Conservation (phyloP, 2,888 invertebrate species). For the Philopedon plagiatum region DNA sequence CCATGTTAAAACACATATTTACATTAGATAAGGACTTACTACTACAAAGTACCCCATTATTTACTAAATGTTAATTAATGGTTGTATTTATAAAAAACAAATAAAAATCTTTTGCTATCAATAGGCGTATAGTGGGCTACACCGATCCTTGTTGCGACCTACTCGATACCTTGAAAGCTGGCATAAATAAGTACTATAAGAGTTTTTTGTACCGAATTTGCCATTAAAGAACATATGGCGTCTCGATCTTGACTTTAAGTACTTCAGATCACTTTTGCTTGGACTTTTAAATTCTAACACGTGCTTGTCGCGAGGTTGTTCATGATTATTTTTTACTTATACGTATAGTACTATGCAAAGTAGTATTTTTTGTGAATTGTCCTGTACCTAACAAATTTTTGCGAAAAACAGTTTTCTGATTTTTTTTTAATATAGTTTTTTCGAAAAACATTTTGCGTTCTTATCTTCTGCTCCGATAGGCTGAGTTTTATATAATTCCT, state of each 20-base stretch:
- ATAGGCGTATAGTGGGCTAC: constrained; percentile 57
- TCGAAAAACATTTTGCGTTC: too few species aligned
- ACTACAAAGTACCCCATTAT: neutral
- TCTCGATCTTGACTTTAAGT: constrained; percentile 29
- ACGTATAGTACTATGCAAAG: too few species aligned
- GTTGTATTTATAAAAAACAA: constrained; percentile 29
- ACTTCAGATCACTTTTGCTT: neutral
- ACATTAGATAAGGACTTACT: neutral
- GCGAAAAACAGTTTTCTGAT: too few species aligned
- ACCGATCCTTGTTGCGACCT: constrained; percentile 59
- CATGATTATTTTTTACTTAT: too few species aligned
- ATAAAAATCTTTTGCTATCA: constrained; percentile 54
- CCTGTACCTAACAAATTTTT: too few species aligned
- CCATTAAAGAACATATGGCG: constrained; percentile 44
- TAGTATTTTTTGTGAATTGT: too few species aligned
- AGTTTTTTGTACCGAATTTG: constrained; percentile 40
- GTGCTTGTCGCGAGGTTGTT: too few species aligned
- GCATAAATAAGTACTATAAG: constrained; percentile 33
- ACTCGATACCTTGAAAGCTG: constrained; percentile 58
- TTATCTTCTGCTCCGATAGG: too few species aligned
- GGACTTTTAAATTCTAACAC: neutral
- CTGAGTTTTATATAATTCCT: too few species aligned
- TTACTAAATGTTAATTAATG: constrained; percentile 53
- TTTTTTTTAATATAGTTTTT: too few species aligned
- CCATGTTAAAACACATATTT: too few species aligned